phyloP scores from a whole-genome alignment of 2,113 vertebrate genomes.

The Solea senegalensis region DNA sequence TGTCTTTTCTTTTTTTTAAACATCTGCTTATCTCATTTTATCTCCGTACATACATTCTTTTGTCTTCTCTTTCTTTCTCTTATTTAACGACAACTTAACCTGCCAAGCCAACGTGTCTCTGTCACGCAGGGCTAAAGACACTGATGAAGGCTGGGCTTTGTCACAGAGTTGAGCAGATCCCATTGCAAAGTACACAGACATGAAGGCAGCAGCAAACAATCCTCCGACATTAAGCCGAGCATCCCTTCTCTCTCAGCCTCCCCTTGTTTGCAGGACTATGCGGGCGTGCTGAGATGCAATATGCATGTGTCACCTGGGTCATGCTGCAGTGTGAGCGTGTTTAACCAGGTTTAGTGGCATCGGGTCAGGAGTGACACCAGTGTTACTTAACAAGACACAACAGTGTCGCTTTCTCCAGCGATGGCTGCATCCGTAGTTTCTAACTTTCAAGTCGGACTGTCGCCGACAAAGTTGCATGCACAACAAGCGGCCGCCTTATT shows the following conservation, averaged over 20 bases:
- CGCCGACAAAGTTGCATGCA: conserved; percentile 4
- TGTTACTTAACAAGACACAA: no score
- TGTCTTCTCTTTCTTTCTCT: background rate
- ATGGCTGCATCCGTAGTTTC: background rate
- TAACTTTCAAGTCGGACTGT: no score
- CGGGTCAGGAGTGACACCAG: background rate
- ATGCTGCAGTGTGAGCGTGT: conserved; percentile 6
- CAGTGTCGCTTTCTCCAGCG: no score
- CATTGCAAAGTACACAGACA: conserved; percentile 16
- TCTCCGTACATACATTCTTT: background rate
- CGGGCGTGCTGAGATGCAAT: conserved; percentile 13
- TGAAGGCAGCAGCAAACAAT: conserved; percentile 7
- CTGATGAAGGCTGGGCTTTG: conserved; percentile 31
- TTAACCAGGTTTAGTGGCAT: background rate
- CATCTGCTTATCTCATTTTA: background rate
- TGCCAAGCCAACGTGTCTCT: conserved; percentile 8
- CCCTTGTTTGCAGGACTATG: conserved; percentile 15
- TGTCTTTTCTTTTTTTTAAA: background rate
- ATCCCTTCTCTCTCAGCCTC: conserved; percentile 8
- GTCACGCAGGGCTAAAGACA: conserved; percentile 8
- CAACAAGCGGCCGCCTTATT: conserved; percentile 27
- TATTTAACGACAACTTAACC: background rate
- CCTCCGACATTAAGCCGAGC: background rate
- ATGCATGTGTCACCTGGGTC: background rate
- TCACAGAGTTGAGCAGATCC: conserved; percentile 14